These are phyloP conservation scores for Thunnus maccoyii DNA, from an alignment of 2,113 vertebrate genomes.

Conservation along the genomic window DNA sequence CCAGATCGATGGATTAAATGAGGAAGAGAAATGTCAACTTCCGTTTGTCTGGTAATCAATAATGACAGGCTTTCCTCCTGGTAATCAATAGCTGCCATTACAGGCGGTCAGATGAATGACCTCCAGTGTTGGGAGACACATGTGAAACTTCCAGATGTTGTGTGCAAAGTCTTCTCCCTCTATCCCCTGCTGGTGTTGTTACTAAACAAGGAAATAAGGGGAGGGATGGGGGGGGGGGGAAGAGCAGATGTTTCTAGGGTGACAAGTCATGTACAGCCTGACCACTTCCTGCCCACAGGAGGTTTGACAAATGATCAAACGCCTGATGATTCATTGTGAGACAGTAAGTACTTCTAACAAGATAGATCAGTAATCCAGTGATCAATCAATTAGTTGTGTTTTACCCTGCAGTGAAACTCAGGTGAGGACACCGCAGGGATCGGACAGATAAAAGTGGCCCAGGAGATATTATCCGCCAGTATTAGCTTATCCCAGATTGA, in stretches of 20 bases:
- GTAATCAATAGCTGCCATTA: conserved; percentile 1
- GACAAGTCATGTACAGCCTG: conserved; percentile 31
- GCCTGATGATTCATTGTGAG: conserved; percentile 2
- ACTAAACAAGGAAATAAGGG: conserved; percentile 24
- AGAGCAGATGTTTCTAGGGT: conserved; percentile 31
- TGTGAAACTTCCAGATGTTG: conserved; percentile 20
- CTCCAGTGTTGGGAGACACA: background rate
- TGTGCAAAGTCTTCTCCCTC: background rate
- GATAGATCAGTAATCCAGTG: background rate
- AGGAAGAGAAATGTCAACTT: background rate
- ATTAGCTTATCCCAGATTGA: no score
- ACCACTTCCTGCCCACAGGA: conserved; percentile 42
- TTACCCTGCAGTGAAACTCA: background rate
- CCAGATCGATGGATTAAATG: conserved; percentile 23
- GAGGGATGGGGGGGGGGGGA: no score
- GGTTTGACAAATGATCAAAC: background rate
- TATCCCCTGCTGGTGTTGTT: background rate
- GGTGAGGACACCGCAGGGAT: no score
- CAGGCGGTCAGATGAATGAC: background rate
- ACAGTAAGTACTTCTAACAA: background rate
- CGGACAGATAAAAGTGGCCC: no score
- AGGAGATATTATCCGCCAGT: no score
- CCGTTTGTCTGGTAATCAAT: conserved; percentile 3
- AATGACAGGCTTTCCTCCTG: background rate
- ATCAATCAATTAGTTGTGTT: background rate